Base-by-base conservation (phyloP, 2,113 vertebrate genomes). In the Grallaria varia region DNA sequence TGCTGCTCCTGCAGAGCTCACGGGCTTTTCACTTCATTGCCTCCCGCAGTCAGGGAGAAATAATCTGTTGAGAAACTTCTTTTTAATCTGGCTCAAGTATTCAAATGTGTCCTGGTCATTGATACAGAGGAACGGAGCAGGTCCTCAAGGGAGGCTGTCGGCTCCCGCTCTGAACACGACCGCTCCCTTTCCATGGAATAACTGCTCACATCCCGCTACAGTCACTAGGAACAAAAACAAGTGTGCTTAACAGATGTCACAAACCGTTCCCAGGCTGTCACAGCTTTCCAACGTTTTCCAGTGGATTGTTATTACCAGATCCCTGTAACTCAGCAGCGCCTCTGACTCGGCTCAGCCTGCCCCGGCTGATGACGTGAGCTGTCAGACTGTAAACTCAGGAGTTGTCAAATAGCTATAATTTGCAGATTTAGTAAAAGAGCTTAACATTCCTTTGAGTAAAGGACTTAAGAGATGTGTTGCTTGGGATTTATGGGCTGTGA, bases 381-480 rank as follows among this genome's bases (percentile, higher is more conserved):
- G 95, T 75, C 94, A 92, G 89, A 64, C 86, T 87, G 89, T 45
- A 92, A 94, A 97, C 87, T 81, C 84, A 6, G 49, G 49, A 71
- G 77, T 35, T 92, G 93, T 95, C 94, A 92, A 81, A 81, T 35
- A 93, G 77, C 94, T 91, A 5, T 50, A 60, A 92, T 78, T 91
- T 92, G 73, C 80, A 96, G 93, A 91, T 92, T 89, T 87, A 89
- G 87, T 59, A 92, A 75, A 94, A 97, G 89, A 95, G 76, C 86
- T 96, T 95, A 95, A 84, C 56, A 72, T 94, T 91, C 84, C 77
- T 95, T 87, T 93, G 87, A 97, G 93, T 45, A 87, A 92, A 92
- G 89, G 55, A 78, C 89, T 92, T 87, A 74, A 84, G 89, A 95
- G 87, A 89, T 30, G 56, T 20, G 52, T 75, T 71, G 52, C 3